phyloP scores from a whole-genome alignment of 2,113 vertebrate genomes.

The Dicerorhinus sumatrensis region DNA sequence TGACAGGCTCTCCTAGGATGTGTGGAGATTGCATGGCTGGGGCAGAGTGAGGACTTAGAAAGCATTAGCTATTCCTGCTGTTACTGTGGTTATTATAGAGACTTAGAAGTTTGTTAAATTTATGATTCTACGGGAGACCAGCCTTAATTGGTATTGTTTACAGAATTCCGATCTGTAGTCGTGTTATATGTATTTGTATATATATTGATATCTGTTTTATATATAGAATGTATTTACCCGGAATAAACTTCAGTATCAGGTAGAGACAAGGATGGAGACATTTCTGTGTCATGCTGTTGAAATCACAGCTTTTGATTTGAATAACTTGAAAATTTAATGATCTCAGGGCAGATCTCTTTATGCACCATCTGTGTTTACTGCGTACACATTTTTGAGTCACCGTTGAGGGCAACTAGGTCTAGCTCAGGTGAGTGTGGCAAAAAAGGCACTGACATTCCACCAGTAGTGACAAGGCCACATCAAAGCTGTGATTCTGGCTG shows the following conservation, averaged over 20 bases:
- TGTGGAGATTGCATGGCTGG: not conserved
- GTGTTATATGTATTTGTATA: rapidly evolving
- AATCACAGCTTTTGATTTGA: not conserved
- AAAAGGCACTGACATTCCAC: not conserved
- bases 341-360: not conserved
- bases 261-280: not conserved
- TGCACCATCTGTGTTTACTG: not conserved
- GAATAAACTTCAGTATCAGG: not conserved
- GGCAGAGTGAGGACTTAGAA: not conserved
- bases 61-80: not conserved
- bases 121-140: not conserved
- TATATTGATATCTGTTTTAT: not conserved
- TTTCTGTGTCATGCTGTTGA: not conserved
- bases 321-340: not conserved
- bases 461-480: too few relatives aligned
- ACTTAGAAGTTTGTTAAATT: not conserved
- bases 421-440: not conserved
- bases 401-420: not conserved
- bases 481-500: not conserved
- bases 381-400: not conserved
- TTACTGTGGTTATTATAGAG: not conserved
- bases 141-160: not conserved
- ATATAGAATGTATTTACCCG: rapidly evolving
- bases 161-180: not conserved
- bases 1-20: not conserved